Conservation (phyloP, 2,888 invertebrate species). For the Drosophila nr. medialis region DNA sequence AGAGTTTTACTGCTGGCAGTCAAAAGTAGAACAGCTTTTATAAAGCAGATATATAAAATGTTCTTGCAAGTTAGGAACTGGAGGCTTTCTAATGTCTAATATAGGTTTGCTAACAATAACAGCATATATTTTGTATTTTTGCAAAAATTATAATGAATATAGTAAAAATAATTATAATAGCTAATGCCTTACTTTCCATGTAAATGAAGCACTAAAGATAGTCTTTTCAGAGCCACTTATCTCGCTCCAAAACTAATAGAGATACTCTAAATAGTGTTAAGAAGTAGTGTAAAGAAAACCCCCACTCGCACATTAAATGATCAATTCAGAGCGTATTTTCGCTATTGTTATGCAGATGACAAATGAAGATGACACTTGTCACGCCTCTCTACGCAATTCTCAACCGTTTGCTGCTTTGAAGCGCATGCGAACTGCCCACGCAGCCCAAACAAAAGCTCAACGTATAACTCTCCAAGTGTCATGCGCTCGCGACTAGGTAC, state of each 20-base stretch:
- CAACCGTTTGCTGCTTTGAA: constrained; percentile 28
- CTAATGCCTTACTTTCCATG: neutral
- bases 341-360: constrained; percentile 26
- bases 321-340: constrained; percentile 11
- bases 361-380: constrained; percentile 8
- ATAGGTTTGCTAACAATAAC: neutral
- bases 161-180: neutral
- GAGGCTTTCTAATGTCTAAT: neutral
- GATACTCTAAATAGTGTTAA: neutral
- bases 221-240: neutral
- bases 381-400: constrained; percentile 41
- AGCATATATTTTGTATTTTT: neutral
- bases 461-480: constrained; percentile 67
- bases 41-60: neutral
- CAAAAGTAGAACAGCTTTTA: no score
- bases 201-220: neutral
- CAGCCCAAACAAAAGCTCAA: constrained; percentile 48
- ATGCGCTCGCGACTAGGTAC: constrained; percentile 55
- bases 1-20: neutral
- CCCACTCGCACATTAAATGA: constrained; percentile 13
- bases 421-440: constrained; percentile 50
- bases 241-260: neutral
- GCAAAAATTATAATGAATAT: neutral
- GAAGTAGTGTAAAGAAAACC: neutral
- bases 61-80: neutral